phyloP scores from a whole-genome alignment of 2,797 vertebrate species.

The Dipus sagitta region DNA sequence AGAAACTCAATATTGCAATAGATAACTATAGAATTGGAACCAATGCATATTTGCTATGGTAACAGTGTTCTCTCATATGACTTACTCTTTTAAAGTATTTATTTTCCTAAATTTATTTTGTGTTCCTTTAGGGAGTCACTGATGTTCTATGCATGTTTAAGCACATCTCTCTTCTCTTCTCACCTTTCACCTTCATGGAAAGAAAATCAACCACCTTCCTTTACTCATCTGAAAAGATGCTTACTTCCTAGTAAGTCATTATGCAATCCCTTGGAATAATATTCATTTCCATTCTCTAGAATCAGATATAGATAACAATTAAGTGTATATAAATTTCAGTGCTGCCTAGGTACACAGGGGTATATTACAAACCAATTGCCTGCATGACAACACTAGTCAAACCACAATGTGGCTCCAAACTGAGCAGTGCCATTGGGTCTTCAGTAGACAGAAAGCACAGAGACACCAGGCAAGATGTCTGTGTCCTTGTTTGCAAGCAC shows the following conservation, averaged over 20 bases:
- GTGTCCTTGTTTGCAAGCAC: neutral
- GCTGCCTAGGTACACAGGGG: neutral
- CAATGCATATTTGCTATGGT: neutral
- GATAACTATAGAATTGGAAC: neutral
- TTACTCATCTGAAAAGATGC: neutral
- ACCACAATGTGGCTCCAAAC: neutral
- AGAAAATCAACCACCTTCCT: neutral
- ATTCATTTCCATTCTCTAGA: neutral
- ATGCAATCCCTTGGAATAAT: neutral
- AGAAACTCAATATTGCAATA: neutral
- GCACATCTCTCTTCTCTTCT: neutral
- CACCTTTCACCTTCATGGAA: neutral
- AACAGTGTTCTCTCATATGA: neutral
- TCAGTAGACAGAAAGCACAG: neutral
- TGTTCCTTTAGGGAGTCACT: neutral
- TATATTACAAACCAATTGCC: neutral
- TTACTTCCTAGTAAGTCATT: neutral
- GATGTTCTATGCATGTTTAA: neutral
- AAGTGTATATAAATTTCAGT: constrained; percentile 4
- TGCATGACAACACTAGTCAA: neutral
- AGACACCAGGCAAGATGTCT: too few species aligned
- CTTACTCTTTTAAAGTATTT: neutral
- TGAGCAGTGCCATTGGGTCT: neutral
- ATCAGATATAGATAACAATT: neutral
- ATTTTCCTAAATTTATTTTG: neutral